Evolutionary conservation across 2,113 vertebrate genomes (phyloP).

Genomic region (Egretta garzetta): DNA sequence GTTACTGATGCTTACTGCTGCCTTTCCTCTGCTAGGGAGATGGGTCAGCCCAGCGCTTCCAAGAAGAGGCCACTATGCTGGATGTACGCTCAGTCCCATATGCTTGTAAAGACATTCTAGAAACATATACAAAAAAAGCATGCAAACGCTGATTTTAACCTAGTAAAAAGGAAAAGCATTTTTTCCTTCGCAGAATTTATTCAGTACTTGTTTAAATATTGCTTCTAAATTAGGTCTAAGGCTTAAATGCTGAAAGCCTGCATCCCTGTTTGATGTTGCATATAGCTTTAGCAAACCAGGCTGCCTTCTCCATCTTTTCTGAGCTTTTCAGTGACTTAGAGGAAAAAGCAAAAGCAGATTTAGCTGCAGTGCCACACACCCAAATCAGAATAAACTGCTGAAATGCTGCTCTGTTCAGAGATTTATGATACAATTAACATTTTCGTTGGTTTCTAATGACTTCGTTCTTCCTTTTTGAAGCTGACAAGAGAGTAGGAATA

Average conservation of each 20-base stretch:
- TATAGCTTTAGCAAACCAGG: neutral
- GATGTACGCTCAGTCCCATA: neutral
- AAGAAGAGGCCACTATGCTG: neutral
- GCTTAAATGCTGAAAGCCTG: neutral
- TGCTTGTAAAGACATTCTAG: neutral
- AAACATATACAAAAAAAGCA: neutral
- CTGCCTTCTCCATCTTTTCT: conserved; percentile 9
- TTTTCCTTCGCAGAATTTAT: neutral
- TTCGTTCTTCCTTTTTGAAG: conserved; percentile 52
- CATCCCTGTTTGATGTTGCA: neutral
- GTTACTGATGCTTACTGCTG: neutral
- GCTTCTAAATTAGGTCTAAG: neutral
- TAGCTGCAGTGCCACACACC: conserved; percentile 14
- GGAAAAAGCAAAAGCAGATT: conserved; percentile 29
- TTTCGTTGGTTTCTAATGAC: conserved; percentile 60
- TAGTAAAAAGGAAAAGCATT: neutral
- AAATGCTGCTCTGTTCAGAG: conserved; percentile 27
- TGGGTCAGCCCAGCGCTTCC: neutral
- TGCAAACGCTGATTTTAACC: neutral
- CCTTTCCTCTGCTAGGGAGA: neutral
- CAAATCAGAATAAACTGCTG: conserved; percentile 27
- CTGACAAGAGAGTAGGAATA: conserved; percentile 54
- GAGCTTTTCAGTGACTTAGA: neutral
- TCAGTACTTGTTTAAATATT: neutral
- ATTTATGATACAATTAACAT: conserved; percentile 66